Conservation (phyloP, 2,113 vertebrate genomes). For the Hemibates koningsi region DNA sequence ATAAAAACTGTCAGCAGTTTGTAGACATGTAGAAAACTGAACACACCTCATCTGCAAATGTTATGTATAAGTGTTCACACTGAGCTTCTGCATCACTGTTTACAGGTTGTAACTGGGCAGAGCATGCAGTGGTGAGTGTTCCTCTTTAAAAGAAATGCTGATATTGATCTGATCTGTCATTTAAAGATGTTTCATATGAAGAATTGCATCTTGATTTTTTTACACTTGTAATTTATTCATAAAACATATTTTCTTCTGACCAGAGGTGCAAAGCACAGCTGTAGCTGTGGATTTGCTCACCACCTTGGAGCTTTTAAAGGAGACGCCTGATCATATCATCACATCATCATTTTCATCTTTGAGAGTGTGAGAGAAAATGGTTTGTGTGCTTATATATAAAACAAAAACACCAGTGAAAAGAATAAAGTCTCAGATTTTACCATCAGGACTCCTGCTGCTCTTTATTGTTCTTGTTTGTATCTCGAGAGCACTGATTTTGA, state of each 20-base stretch:
- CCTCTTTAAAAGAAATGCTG: not conserved
- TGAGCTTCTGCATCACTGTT: too few relatives aligned
- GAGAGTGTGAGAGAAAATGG: not conserved
- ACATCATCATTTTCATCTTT: not conserved
- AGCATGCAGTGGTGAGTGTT: not conserved
- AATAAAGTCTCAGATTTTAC: not conserved
- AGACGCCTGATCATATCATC: not conserved
- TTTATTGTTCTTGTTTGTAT: not conserved
- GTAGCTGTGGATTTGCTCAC: too few relatives aligned
- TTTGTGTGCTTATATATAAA: not conserved
- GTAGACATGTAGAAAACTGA: too few relatives aligned
- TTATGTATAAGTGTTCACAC: too few relatives aligned
- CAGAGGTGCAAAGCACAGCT: not conserved
- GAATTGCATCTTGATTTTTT: not conserved
- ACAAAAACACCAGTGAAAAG: not conserved
- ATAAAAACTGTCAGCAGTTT: too few relatives aligned
- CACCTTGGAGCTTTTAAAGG: too few relatives aligned
- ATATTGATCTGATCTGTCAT: not conserved
- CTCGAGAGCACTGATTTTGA: not conserved
- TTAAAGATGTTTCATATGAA: not conserved
- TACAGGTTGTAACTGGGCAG: not conserved
- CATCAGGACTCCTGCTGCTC: not conserved
- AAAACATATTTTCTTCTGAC: not conserved
- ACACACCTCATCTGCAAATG: too few relatives aligned
- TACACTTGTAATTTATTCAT: not conserved